Base-by-base conservation (phyloP, 92 coral and sea anemone species). In the Siderastrea radians region DNA sequence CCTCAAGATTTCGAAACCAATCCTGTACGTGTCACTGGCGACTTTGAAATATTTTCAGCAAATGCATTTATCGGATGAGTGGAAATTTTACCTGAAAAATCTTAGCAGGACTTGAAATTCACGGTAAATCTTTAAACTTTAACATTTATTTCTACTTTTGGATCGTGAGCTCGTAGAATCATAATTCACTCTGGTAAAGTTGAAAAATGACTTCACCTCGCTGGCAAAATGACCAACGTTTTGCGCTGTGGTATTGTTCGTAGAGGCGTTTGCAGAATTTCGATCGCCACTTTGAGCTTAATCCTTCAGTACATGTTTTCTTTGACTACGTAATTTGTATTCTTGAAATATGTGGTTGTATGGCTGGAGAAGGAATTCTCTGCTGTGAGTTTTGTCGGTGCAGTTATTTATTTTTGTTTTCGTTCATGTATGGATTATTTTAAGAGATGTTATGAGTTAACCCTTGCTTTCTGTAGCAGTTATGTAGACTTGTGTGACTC, bases 81-180 rank as follows among this genome's bases (percentile, higher is more conserved):
- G 16, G 47, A 80, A 67, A 82, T 60, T 61, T 70, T 68, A 57
- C 47, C 58, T 12, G 51, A 2, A 7, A 57, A 80, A 17, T 51
- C 16, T 80, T n/a, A 8, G 9, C 7, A 46, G 53, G 53, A 17
- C 63, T 46, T 52, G 54, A 69, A n/a, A 0, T 57, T 70, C 7
- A 82, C 76, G 69, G 77, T 82, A 69, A 71, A 72, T 71, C 48
- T 82, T 82, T 82, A 82, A 82, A 82, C 78, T 82, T 82, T 82
- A 70, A 82, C 70, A 44, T 11, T 14, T 6, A 46, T 67, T 58
- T 48, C 43, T 17, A 46, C 68, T 71, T 70, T 81, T 70, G 68
- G 55, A 71, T 70, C 3, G 68, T 58, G 48, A 46, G 46, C 63
- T 70, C 17, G 55, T 14, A 47, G 66, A 57, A 72, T 70, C 46